These are phyloP conservation scores for Tuberolachnus salignus DNA, from an alignment of 2,888 invertebrate genomes.

Conservation along the genomic window DNA sequence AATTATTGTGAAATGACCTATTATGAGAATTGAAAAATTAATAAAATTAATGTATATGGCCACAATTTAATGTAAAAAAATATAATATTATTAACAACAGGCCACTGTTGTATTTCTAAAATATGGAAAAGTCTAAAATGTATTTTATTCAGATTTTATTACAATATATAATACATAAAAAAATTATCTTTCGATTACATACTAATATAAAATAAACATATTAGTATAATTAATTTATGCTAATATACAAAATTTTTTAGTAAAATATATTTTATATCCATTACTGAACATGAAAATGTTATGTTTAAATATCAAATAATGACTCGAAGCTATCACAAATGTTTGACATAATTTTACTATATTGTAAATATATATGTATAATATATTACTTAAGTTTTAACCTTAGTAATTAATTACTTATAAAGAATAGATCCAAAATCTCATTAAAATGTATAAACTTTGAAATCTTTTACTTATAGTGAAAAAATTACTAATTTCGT, in stretches of 20 bases:
- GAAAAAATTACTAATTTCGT: conserved; percentile 29
- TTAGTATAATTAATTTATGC: too few species aligned
- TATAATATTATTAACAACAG: not conserved
- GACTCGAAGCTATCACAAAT: conserved; percentile 53
- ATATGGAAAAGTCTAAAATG: conserved; percentile 3
- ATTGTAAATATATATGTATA: conserved; percentile 6
- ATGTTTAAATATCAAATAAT: conserved; percentile 37
- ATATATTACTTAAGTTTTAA: too few species aligned
- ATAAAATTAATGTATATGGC: conserved; percentile 7
- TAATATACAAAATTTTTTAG: conserved; percentile 21
- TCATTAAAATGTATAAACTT: too few species aligned
- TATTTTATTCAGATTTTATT: not conserved
- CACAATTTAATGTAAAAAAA: conserved; percentile 19
- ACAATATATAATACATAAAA: not conserved
- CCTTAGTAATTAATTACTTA: too few species aligned
- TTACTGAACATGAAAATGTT: conserved; percentile 36
- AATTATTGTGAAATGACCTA: too few species aligned
- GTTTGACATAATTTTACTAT: conserved; percentile 48
- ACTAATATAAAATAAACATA: not conserved
- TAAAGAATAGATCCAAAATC: too few species aligned
- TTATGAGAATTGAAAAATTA: too few species aligned
- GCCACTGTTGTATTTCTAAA: not conserved
- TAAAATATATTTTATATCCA: conserved; percentile 35
- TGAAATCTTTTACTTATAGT: too few species aligned
- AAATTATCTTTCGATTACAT: conserved; percentile 28